Percentiles rank a stretch among this genome's conserved stretches.
These are phyloP conservation scores for Drosophila insularis DNA, from an alignment of 1,140 invertebrate genomes.

Conservation along the genomic window DNA sequence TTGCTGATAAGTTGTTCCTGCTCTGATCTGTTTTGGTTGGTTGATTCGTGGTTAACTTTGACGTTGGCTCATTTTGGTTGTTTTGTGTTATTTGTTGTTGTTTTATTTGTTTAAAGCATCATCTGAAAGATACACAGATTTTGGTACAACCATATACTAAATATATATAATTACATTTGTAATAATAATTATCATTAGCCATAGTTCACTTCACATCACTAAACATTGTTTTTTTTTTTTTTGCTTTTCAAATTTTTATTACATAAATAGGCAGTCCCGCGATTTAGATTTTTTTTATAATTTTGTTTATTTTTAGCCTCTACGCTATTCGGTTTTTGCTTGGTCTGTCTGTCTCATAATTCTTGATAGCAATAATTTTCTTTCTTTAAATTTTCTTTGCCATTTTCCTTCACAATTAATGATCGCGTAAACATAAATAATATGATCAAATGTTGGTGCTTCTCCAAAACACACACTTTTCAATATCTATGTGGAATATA, in stretches of 20 bases:
- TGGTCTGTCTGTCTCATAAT: slow-evolving; percentile 59
- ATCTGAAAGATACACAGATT: slow-evolving; percentile 58
- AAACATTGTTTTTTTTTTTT: slow-evolving; percentile 11
- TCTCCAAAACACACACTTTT: slow-evolving; percentile 33
- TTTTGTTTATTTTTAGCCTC: slow-evolving; percentile 77
- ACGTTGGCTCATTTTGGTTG: slow-evolving; percentile 68
- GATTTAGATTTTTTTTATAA: slow-evolving; percentile 3
- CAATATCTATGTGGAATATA: slow-evolving; percentile 8
- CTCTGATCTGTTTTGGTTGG: slow-evolving; percentile 25
- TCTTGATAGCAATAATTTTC: slow-evolving; percentile 52
- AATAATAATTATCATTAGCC: slow-evolving; percentile 21
- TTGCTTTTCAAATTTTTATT: slow-evolving; percentile 60
- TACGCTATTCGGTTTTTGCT: slow-evolving; percentile 59
- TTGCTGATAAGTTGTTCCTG: slow-evolving; percentile 40
- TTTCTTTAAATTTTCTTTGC: slow-evolving; percentile 33
- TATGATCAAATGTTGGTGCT: slow-evolving; percentile 4
- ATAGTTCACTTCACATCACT: slow-evolving; percentile 40
- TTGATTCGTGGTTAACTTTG: slow-evolving; percentile 66
- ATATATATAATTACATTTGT: slow-evolving; percentile 32
- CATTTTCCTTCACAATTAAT: slow-evolving; percentile 38
- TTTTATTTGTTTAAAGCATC: slow-evolving; percentile 61
- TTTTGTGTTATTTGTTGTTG: slow-evolving; percentile 26
- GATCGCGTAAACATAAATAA: slow-evolving; percentile 39
- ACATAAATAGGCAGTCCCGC: slow-evolving; percentile 82
- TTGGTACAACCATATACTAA: slow-evolving; percentile 11